phyloP scores from a whole-genome alignment of 2,797 vertebrate species.

The Paramormyrops hopkinsi region DNA sequence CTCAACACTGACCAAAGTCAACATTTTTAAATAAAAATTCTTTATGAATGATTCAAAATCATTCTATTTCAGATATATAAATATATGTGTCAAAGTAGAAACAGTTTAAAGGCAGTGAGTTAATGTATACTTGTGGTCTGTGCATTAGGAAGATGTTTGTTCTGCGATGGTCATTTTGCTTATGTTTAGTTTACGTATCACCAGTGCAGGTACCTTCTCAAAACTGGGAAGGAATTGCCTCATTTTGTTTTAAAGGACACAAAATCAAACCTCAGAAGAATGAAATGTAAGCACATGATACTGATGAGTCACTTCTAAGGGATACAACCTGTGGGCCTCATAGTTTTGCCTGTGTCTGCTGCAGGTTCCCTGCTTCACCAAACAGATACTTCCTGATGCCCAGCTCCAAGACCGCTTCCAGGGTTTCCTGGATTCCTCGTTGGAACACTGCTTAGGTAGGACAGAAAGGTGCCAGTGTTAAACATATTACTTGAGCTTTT shows the following conservation, averaged over 20 bases:
- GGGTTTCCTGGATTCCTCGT: conserved; percentile 44
- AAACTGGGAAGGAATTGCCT: neutral
- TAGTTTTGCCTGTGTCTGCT: neutral
- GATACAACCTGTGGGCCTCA: neutral
- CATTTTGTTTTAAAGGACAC: neutral
- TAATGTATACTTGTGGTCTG: neutral
- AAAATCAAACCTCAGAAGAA: neutral
- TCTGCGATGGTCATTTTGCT: neutral
- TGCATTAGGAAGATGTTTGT: neutral
- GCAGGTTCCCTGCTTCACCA: neutral
- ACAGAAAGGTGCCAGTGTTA: neutral
- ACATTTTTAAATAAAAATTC: neutral
- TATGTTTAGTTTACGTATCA: neutral
- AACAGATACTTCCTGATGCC: conserved; percentile 24
- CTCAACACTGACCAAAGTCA: neutral
- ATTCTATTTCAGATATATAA: neutral
- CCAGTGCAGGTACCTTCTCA: neutral
- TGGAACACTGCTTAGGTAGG: conserved; percentile 46
- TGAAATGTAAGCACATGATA: neutral
- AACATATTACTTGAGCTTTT: neutral
- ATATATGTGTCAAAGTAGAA: neutral
- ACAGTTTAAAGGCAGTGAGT: neutral
- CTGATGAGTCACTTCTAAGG: neutral
- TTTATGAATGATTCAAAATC: neutral
- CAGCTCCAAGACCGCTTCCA: conserved; percentile 54